These are phyloP conservation scores for Eubucco bourcierii DNA, from an alignment of 2,113 vertebrate species.

Conservation along the genomic window DNA sequence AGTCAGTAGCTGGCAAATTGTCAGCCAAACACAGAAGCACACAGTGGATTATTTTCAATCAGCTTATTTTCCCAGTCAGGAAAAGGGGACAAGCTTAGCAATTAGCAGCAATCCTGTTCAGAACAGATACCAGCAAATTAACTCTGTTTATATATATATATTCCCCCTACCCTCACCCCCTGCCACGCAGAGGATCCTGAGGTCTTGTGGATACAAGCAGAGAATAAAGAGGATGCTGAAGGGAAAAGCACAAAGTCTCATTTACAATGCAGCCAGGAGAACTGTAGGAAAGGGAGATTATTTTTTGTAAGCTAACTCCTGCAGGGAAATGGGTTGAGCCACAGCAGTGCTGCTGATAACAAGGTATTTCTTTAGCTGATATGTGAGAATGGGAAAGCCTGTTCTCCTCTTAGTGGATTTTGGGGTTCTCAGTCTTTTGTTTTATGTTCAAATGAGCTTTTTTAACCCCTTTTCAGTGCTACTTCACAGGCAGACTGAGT, in stretches of 20 bases:
- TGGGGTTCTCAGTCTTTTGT: not conserved
- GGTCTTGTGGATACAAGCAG: not conserved
- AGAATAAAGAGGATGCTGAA: not conserved
- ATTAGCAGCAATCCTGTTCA: slow-evolving; percentile 40
- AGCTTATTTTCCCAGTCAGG: slow-evolving; percentile 14
- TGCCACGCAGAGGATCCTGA: not conserved
- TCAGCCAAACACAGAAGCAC: slow-evolving; percentile 4
- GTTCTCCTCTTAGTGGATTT: not conserved
- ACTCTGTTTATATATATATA: not conserved
- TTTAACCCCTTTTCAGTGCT: not conserved
- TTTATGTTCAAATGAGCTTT: not conserved
- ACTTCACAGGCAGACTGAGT: not conserved
- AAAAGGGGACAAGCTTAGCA: not conserved
- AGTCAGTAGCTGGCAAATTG: not conserved
- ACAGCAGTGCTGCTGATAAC: not conserved
- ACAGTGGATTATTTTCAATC: not conserved
- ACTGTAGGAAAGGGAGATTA: not conserved
- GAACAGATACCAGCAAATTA: slow-evolving; percentile 59
- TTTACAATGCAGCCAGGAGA: slow-evolving; percentile 30
- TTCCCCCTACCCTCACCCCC: not conserved
- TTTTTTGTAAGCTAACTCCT: not conserved
- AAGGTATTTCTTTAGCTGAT: not conserved
- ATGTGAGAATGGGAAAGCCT: not conserved
- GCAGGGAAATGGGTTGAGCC: not conserved
- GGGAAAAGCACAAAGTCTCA: not conserved